Base-by-base conservation (phyloP, 2,113 vertebrate species). In the Sinocyclocheilus anshuiensis region DNA sequence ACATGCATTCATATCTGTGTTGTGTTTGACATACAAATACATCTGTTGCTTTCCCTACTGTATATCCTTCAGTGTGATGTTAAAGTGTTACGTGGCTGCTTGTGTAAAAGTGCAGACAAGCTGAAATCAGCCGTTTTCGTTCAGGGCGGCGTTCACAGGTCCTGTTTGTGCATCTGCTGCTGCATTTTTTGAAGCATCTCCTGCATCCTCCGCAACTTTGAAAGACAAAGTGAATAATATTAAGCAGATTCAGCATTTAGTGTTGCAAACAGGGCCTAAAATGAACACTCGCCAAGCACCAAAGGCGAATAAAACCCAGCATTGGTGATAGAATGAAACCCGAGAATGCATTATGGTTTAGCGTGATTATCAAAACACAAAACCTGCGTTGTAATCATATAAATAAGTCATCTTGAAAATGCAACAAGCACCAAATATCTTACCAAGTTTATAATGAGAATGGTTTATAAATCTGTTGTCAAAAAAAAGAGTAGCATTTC, bases 171-270 rank as follows among this genome's bases (percentile, higher is more conserved):
- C 94, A 94, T 94, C 89, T 94, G 94, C 90, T 93, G 93, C 81
- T 94, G 94, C 94, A 94, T 94, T 90, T 94, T 94, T 91, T 94
- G 94, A 6, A 94, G 93, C 94, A 94, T 94, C 90, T 94, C 92
- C 88, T 94, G 94, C 94, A 94, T 94, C 90, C 92, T 92, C 89
- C 86, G 91, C 89, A 94, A 88, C 94, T 94, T 89, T 78, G 65
- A 42, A 24, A 10, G 15, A 77, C 22, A 71, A 20, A 72, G 24
- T n/a, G 1, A 72, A 7, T 3, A 11, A 74, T 29, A 24, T 55
- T 55, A 55, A 33, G 8, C 11, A 48, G 72, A 39, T 39, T 59
- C n/a, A 59, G 33, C 18, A 13, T 22, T 22, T 26, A 69, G n/a
- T 3, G 24, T 59, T 59, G 20, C 57, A 57, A 57, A 55, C 15